Conservation (phyloP, 2,797 vertebrate genomes). For the Philypnodon macrostomus region DNA sequence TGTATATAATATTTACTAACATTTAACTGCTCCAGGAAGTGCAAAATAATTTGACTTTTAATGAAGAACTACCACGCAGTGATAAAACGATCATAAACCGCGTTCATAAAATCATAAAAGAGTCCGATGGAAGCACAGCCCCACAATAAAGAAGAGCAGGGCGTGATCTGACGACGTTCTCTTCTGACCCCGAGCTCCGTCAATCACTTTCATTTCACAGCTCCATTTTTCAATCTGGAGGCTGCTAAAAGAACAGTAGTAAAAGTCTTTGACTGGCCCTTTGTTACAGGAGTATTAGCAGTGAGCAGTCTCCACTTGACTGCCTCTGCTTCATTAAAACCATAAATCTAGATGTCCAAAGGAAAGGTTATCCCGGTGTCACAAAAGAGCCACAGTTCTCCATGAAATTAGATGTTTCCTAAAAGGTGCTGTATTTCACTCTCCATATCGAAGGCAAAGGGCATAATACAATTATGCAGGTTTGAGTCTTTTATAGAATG, state of each 20-base stretch:
- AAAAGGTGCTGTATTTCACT: background rate
- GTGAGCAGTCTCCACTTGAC: constrained; percentile 52
- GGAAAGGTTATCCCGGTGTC: constrained; percentile 51
- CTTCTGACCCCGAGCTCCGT: constrained; percentile 38
- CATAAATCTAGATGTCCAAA: constrained; percentile 65
- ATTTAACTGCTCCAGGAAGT: constrained; percentile 65
- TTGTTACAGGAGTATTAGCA: constrained; percentile 62
- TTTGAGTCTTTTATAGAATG: too few species aligned
- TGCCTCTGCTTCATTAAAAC: constrained; percentile 72
- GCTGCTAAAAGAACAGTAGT: constrained; percentile 54
- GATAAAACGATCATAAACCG: constrained; percentile 66
- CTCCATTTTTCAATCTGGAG: constrained; percentile 63
- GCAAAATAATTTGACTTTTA: constrained; percentile 52
- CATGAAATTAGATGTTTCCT: background rate
- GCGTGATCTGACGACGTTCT: constrained; percentile 34
- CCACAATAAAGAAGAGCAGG: constrained; percentile 33
- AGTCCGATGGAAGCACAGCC: too few species aligned
- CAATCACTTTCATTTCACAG: constrained; percentile 53
- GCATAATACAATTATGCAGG: background rate
- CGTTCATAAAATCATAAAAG: constrained; percentile 64
- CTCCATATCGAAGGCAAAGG: background rate
- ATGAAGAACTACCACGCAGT: constrained; percentile 50
- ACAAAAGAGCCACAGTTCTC: background rate
- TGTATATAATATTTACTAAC: constrained; percentile 58
- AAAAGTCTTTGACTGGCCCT: constrained; percentile 58